Conservation (phyloP, 1,140 invertebrate species). For the Ditylenchus dipsaci region DNA sequence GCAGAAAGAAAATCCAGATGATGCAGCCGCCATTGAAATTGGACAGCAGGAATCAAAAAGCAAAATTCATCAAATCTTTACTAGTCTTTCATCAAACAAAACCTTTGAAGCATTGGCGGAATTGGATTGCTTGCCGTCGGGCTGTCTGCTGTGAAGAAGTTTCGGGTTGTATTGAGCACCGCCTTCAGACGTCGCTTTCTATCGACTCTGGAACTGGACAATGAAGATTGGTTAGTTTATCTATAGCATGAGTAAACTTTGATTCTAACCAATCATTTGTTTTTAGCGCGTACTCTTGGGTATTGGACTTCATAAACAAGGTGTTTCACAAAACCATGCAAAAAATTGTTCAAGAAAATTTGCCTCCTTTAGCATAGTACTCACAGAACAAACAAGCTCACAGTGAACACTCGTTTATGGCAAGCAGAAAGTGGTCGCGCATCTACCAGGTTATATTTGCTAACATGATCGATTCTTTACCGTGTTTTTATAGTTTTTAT, state of each 20-base stretch:
- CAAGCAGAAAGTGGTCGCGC: slow-evolving; percentile 51
- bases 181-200: slow-evolving; percentile 49
- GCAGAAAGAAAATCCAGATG: not conserved
- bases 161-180: slow-evolving; percentile 33
- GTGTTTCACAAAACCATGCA: not conserved
- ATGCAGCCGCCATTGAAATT: no score
- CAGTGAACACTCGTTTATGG: slow-evolving; percentile 40
- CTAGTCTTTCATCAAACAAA: slow-evolving; percentile 68
- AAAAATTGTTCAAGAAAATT: not conserved
- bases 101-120: slow-evolving; percentile 90
- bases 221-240: slow-evolving; percentile 48
- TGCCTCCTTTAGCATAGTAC: slow-evolving; percentile 25
- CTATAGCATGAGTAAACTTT: not conserved
- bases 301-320: slow-evolving; percentile 54
- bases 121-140: no score
- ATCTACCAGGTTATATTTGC: slow-evolving; percentile 7
- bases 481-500: slow-evolving; percentile 19
- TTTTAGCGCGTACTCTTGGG: slow-evolving; percentile 53
- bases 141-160: no score
- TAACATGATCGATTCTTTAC: no score
- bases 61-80: no score
- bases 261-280: not conserved
- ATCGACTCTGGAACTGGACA: slow-evolving; percentile 49
- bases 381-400: slow-evolving; percentile 26
- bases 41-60: no score